These are phyloP conservation scores for Plutella xylostella DNA, from an alignment of 2,888 invertebrate species.

Conservation along the genomic window DNA sequence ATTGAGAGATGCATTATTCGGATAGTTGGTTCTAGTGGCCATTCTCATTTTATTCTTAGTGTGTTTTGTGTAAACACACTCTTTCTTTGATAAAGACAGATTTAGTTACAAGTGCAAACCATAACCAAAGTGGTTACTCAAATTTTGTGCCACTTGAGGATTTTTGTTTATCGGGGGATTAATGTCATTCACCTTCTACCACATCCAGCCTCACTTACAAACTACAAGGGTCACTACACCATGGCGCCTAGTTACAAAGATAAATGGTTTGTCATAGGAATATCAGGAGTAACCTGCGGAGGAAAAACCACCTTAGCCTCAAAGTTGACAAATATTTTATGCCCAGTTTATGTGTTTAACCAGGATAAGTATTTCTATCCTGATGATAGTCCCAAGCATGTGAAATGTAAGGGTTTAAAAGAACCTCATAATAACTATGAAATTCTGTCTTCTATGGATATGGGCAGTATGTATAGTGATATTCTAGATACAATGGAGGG, in stretches of 20 bases:
- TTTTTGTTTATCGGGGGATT: constrained; percentile 75
- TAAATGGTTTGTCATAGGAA: constrained; percentile 47
- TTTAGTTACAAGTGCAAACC: constrained; percentile 36
- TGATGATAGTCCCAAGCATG: constrained; percentile 74
- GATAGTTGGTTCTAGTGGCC: too few relatives aligned
- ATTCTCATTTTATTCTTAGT: constrained; percentile 69
- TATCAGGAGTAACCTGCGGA: constrained; percentile 79
- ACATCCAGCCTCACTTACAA: constrained; percentile 36
- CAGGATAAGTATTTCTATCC: constrained; percentile 84
- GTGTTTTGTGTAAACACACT: constrained; percentile 76
- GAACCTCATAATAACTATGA: constrained; percentile 84
- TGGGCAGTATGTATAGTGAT: constrained; percentile 76
- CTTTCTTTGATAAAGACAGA: constrained; percentile 74
- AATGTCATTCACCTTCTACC: constrained; percentile 72
- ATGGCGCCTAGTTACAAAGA: too few relatives aligned
- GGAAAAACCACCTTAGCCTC: constrained; percentile 83
- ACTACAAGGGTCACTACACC: too few relatives aligned
- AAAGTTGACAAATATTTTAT: constrained; percentile 52
- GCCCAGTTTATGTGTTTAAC: constrained; percentile 67
- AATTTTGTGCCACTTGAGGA: constrained; percentile 71
- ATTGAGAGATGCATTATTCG: too few relatives aligned
- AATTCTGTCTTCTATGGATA: constrained; percentile 76
- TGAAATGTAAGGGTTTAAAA: constrained; percentile 71
- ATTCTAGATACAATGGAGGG: constrained; percentile 48
- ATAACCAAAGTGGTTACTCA: constrained; percentile 68